A percentile compares a stretch with the other conserved stretches of the same genome.
Evolutionary conservation across 2,888 invertebrate species (phyloP).

Genomic region (Bellardia bayeri): DNA sequence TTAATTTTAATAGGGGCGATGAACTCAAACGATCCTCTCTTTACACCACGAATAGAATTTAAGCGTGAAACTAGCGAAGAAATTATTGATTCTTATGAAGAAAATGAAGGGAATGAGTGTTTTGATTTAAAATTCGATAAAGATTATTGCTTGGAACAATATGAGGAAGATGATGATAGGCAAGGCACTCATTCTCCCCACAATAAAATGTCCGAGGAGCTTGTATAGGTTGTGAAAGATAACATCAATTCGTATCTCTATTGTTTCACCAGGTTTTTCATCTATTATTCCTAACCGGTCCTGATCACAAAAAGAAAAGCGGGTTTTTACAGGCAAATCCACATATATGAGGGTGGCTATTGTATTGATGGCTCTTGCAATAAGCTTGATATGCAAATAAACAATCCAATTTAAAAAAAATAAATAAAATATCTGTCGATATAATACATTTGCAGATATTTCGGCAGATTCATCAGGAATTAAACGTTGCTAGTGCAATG

Average conservation of each 20-base stretch:
- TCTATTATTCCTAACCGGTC: slow-evolving; percentile 68
- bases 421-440: too few species aligned
- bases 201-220: slow-evolving; percentile 69
- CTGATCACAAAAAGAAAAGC: slow-evolving; percentile 36
- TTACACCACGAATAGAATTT: slow-evolving; percentile 20
- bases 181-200: slow-evolving; percentile 29
- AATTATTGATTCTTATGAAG: slow-evolving; percentile 48
- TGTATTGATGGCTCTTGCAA: slow-evolving; percentile 65
- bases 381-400: too few species aligned
- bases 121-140: slow-evolving; percentile 15
- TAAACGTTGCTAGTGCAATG: too few species aligned
- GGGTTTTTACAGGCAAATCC: slow-evolving; percentile 65
- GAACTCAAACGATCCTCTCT: background rate
- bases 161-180: slow-evolving; percentile 35
- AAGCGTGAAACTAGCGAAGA: slow-evolving; percentile 53
- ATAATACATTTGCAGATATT: too few species aligned
- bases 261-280: slow-evolving; percentile 73
- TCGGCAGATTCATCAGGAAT: too few species aligned
- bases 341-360: slow-evolving; percentile 71
- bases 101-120: too few species aligned
- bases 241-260: slow-evolving; percentile 73
- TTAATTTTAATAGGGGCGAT: background rate
- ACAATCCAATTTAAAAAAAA: too few species aligned
- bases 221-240: slow-evolving; percentile 57
- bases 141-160: slow-evolving; percentile 4